These are phyloP conservation scores for Strix uralensis DNA, from an alignment of 2,113 vertebrate genomes.

Conservation along the genomic window DNA sequence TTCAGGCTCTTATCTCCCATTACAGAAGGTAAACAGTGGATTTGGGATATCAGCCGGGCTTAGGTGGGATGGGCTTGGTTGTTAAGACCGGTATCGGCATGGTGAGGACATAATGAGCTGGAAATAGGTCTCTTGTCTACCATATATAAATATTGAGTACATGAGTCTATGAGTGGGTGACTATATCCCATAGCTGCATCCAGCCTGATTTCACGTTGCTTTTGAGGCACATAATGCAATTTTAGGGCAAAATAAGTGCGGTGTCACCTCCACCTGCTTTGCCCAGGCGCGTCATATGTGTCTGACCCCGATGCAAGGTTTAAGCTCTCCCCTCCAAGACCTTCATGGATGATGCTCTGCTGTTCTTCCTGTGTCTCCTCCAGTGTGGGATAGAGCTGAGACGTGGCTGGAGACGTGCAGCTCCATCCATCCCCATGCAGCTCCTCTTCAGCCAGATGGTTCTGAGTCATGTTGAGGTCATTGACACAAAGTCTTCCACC, in stretches of 20 bases:
- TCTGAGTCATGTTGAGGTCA: neutral
- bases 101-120: neutral
- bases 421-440: neutral
- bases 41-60: neutral
- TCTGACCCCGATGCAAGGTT: neutral
- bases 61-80: neutral
- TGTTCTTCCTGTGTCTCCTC: neutral
- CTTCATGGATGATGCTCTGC: neutral
- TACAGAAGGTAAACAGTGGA: neutral
- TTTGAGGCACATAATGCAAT: neutral
- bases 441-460: neutral
- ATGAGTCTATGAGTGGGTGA: neutral
- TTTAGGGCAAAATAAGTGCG: neutral
- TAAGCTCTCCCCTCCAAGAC: neutral
- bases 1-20: neutral
- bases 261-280: neutral
- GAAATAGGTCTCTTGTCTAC: neutral
- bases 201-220: rapidly evolving
- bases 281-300: rapidly evolving
- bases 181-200: neutral
- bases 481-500: neutral
- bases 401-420: rapidly evolving
- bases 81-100: neutral
- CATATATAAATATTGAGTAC: neutral
- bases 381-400: neutral